These are phyloP conservation scores for Aphidius gifuensis DNA, from an alignment of 1,140 invertebrate genomes.

Conservation along the genomic window DNA sequence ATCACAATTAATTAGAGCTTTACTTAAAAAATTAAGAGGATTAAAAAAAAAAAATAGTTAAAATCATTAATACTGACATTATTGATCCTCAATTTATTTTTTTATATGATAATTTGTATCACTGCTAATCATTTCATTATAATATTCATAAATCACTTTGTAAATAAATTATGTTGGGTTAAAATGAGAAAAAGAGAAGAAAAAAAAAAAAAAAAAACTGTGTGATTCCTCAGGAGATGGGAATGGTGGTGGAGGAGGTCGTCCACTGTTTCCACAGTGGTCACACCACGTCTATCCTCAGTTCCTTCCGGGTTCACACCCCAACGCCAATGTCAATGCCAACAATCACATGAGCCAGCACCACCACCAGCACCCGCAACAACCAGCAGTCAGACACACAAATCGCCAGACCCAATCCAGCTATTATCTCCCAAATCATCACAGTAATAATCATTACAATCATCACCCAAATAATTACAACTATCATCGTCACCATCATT, in stretches of 20 bases:
- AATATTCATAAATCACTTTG: neutral
- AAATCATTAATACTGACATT: too few species aligned
- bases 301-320: conserved; percentile 83
- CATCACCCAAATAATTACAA: conserved; percentile 52
- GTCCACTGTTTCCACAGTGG: conserved; percentile 87
- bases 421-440: conserved; percentile 54
- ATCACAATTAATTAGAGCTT: too few species aligned
- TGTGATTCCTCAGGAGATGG: conserved; percentile 54
- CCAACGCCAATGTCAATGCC: conserved; percentile 63
- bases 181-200: neutral
- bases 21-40: too few species aligned
- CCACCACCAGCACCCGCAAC: conserved; percentile 57
- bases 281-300: conserved; percentile 89
- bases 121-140: conserved; percentile 1
- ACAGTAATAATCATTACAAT: conserved; percentile 53
- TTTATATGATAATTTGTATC: conserved; percentile 2
- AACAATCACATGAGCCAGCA: conserved; percentile 55
- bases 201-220: conserved; percentile 22
- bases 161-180: neutral
- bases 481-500: conserved; percentile 52
- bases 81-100: too few species aligned
- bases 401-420: conserved; percentile 50
- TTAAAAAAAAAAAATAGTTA: too few species aligned
- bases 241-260: conserved; percentile 56
- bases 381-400: conserved; percentile 51